A percentile compares a stretch with the other conserved stretches of the same genome.
These are phyloP conservation scores for Plumapathes pennacea DNA, from an alignment of 92 coral and sea anemone species.

Conservation along the genomic window DNA sequence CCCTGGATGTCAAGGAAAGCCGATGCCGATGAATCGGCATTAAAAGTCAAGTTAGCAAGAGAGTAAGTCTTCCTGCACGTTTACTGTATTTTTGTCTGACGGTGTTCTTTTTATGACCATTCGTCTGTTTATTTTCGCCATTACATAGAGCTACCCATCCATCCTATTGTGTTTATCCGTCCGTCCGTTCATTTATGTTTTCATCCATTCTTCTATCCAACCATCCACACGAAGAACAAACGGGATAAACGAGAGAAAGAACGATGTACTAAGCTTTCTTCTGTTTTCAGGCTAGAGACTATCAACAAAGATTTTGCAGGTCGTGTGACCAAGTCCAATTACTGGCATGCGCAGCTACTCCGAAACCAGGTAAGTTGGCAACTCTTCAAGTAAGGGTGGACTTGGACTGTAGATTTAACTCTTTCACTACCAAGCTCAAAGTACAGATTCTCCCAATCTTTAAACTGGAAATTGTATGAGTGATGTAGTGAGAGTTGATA, in stretches of 20 bases:
- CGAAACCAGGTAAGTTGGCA: constrained; percentile 72
- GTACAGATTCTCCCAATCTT: too few species aligned
- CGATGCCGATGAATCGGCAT: constrained; percentile 24
- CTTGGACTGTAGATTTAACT: too few species aligned
- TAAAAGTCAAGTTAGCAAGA: constrained; percentile 51
- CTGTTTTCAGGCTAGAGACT: constrained; percentile 53
- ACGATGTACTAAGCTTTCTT: background rate
- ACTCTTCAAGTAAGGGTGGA: too few species aligned
- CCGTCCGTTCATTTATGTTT: background rate
- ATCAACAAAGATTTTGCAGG: constrained; percentile 72
- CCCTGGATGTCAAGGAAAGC: constrained; percentile 81
- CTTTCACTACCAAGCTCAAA: too few species aligned
- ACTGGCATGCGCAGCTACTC: constrained; percentile 88
- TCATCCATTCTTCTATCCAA: background rate
- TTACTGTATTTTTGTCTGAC: background rate
- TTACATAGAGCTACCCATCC: too few species aligned
- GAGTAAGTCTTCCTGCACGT: constrained; percentile 37
- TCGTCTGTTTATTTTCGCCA: too few species aligned
- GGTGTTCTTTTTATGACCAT: too few species aligned
- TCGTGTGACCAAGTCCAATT: constrained; percentile 77
- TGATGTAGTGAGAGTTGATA: too few species aligned
- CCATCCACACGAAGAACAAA: too few species aligned
- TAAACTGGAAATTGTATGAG: too few species aligned
- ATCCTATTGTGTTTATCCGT: too few species aligned
- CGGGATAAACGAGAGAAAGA: too few species aligned